These are phyloP conservation scores for Clarias laeviceps DNA, from an alignment of 2,797 vertebrate genomes.

Conservation along the genomic window DNA sequence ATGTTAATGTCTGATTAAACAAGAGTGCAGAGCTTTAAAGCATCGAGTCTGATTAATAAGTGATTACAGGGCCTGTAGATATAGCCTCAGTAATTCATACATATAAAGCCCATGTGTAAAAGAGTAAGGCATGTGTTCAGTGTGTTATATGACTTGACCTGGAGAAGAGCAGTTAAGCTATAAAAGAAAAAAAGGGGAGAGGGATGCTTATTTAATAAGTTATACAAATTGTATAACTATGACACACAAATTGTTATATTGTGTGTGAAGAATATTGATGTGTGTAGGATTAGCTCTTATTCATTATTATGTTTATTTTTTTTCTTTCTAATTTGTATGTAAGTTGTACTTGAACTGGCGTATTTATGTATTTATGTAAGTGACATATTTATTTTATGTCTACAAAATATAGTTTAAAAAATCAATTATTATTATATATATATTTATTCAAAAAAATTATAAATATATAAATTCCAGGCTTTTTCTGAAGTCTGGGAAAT, in stretches of 20 bases:
- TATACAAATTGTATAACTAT: neutral
- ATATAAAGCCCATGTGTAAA: slow-evolving; percentile 1
- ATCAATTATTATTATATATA: too few relatives aligned
- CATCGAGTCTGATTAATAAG: slow-evolving; percentile 74
- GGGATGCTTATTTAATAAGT: neutral
- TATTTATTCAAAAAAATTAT: neutral
- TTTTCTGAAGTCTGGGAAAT: neutral
- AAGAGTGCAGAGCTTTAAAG: slow-evolving; percentile 70
- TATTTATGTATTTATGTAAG: neutral
- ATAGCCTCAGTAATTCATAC: slow-evolving; percentile 22
- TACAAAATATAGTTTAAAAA: neutral
- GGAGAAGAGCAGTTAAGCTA: neutral
- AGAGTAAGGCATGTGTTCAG: neutral
- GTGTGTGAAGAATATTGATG: neutral
- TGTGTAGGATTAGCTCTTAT: neutral
- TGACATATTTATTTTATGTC: neutral
- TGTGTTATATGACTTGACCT: neutral
- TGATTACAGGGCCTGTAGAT: slow-evolving; percentile 59
- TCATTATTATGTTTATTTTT: neutral
- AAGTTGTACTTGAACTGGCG: neutral
- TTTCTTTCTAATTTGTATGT: neutral
- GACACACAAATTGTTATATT: neutral
- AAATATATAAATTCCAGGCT: neutral
- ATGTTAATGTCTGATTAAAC: slow-evolving; percentile 80
- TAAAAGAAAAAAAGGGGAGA: neutral